A percentile compares a stretch with the other conserved stretches of the same genome.
These are phyloP conservation scores for Cataglyphis albicans DNA, from an alignment of 2,888 invertebrate species.

Conservation along the genomic window DNA sequence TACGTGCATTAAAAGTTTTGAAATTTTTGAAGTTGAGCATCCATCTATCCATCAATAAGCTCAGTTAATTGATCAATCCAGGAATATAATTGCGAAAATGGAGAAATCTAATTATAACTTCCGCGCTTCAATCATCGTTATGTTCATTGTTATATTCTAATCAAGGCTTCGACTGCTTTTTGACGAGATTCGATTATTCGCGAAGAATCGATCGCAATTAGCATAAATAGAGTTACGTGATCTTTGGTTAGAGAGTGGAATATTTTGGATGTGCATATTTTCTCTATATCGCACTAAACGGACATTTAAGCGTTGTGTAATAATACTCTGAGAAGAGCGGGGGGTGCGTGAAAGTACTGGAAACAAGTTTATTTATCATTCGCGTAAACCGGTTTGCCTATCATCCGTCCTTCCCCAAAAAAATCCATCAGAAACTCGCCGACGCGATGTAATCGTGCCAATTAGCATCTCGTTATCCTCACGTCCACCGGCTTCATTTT, in stretches of 20 bases:
- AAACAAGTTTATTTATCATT: conserved; percentile 28
- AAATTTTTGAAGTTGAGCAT: conserved; percentile 9
- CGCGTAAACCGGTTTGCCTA: conserved; percentile 46
- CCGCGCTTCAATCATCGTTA: conserved; percentile 20
- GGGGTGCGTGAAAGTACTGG: conserved; percentile 22
- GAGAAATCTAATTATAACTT: conserved; percentile 33
- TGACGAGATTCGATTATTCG: background rate
- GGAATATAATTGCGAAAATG: conserved; percentile 37
- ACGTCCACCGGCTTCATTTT: background rate
- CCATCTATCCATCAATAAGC: conserved; percentile 36
- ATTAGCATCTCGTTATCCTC: conserved; percentile 55
- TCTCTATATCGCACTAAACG: background rate
- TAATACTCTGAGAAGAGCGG: conserved; percentile 18
- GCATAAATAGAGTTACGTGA: background rate
- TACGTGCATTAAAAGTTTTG: background rate
- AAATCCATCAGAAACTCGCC: conserved; percentile 36
- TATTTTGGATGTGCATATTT: background rate
- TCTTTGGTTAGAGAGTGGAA: background rate
- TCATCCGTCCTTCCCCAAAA: conserved; percentile 13
- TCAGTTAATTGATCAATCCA: conserved; percentile 39
- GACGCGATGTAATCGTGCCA: conserved; percentile 30
- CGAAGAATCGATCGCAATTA: background rate
- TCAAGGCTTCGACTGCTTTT: background rate
- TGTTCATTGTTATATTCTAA: background rate
- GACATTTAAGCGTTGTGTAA: background rate